phyloP scores from a whole-genome alignment of 2,888 invertebrate species.

The Nemurella pictetii region DNA sequence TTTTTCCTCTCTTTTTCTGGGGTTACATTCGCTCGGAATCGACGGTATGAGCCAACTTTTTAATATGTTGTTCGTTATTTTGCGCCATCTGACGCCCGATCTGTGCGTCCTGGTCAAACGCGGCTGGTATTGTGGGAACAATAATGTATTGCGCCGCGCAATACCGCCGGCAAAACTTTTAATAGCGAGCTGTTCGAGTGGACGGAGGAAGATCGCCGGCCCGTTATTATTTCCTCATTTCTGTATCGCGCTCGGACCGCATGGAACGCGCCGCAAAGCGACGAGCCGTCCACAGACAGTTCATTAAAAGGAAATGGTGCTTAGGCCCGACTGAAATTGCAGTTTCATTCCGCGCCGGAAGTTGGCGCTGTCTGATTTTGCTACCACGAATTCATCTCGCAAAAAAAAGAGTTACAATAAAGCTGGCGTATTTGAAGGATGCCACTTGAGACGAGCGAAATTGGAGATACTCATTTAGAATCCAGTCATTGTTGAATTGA shows the following conservation, averaged over 20 bases:
- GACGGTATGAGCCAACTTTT: background rate
- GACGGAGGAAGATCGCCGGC: too few relatives aligned
- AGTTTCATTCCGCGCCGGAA: background rate
- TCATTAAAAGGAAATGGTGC: background rate
- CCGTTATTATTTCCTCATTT: too few relatives aligned
- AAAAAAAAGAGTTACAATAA: too few relatives aligned
- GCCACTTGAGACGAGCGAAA: too few relatives aligned
- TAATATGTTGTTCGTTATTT: constrained; percentile 23
- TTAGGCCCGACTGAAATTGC: background rate
- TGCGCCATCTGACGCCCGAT: constrained; percentile 7
- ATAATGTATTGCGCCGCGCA: too few relatives aligned
- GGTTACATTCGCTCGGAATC: background rate
- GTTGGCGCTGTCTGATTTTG: too few relatives aligned
- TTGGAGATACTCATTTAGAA: too few relatives aligned
- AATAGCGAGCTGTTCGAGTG: constrained; percentile 9
- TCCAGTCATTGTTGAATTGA: too few relatives aligned
- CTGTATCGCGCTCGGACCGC: background rate
- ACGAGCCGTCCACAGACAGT: background rate
- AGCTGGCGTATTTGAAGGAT: too few relatives aligned
- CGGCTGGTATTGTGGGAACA: too few relatives aligned
- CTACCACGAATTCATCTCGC: too few relatives aligned
- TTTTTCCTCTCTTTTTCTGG: too few relatives aligned
- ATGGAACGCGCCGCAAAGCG: background rate
- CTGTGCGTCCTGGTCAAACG: background rate
- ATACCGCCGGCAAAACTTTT: constrained; percentile 5